Evolutionary conservation across 2,113 vertebrate genomes (phyloP).

Genomic region (Mesoclemmys tuberculata): DNA sequence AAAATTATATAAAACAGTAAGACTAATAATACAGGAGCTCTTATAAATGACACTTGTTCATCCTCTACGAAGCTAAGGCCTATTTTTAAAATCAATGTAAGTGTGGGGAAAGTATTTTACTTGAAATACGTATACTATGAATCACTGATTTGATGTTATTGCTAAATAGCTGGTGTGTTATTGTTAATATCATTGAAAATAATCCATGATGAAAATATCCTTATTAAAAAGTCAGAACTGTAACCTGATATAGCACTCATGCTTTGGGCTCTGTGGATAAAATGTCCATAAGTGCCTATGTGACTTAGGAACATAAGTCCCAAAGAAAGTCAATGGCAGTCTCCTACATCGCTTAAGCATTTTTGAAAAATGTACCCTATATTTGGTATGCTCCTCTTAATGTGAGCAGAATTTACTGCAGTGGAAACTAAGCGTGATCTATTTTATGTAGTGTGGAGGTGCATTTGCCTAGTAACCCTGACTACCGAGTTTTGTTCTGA

Average conservation of each 20-base stretch:
- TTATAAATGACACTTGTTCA: background rate
- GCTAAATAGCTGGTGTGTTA: background rate
- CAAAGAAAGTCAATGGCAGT: background rate
- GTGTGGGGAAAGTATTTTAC: background rate
- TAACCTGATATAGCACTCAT: background rate
- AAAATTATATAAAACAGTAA: background rate
- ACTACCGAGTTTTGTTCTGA: background rate
- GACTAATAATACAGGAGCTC: background rate
- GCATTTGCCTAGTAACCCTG: background rate
- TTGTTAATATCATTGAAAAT: background rate
- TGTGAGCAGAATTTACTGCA: background rate
- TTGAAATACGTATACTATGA: background rate
- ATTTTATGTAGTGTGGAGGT: background rate
- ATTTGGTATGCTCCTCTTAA: background rate
- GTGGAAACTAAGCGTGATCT: background rate
- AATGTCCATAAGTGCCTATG: fast-evolving
- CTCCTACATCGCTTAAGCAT: background rate
- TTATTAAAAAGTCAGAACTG: background rate
- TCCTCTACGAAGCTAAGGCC: background rate
- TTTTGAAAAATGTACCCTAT: fast-evolving
- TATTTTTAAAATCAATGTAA: background rate
- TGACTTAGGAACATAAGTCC: background rate
- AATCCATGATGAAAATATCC: background rate
- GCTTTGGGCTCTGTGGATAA: background rate
- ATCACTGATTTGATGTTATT: background rate